Percentiles rank a stretch among this genome's conserved stretches.
Evolutionary conservation across 2,113 vertebrate species (phyloP).

Genomic region (Scortum barcoo): DNA sequence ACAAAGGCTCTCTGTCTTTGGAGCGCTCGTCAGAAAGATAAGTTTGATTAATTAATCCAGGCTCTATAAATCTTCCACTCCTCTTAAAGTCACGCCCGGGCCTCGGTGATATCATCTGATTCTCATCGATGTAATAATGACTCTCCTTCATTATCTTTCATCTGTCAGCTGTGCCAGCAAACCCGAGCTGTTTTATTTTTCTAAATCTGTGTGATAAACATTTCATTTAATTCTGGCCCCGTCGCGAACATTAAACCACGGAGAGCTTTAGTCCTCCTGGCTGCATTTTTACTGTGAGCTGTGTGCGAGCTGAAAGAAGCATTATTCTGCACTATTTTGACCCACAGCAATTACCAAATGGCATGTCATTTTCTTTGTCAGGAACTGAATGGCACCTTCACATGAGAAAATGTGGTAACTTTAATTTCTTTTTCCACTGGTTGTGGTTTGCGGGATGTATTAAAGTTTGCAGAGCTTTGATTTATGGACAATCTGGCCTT

Average conservation of each 20-base stretch:
- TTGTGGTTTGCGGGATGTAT: slow-evolving; percentile 44
- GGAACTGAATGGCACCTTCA: slow-evolving; percentile 56
- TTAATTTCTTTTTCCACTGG: slow-evolving; percentile 48
- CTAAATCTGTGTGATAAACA: neutral
- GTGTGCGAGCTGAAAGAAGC: slow-evolving; percentile 22
- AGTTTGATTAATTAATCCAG: slow-evolving; percentile 22
- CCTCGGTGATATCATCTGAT: slow-evolving; percentile 12
- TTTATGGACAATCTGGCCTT: slow-evolving; percentile 66
- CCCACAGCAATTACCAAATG: slow-evolving; percentile 15
- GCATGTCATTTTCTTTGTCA: slow-evolving; percentile 52
- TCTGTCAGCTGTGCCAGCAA: slow-evolving; percentile 17
- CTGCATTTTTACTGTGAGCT: slow-evolving; percentile 24
- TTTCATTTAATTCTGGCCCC: slow-evolving; percentile 1
- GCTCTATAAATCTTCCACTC: slow-evolving; percentile 21
- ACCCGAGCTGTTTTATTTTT: neutral
- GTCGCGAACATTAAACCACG: neutral
- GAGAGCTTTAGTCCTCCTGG: slow-evolving; percentile 3
- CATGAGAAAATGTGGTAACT: slow-evolving; percentile 43
- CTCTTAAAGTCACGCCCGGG: slow-evolving; percentile 17
- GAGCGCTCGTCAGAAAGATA: slow-evolving; percentile 25
- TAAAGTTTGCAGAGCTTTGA: slow-evolving; percentile 64
- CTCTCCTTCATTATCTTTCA: slow-evolving; percentile 11
- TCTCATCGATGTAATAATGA: neutral
- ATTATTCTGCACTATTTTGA: slow-evolving; percentile 30
- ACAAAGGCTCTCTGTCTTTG: slow-evolving; percentile 29